These are phyloP conservation scores for Dioctria linearis DNA, from an alignment of 2,888 invertebrate species.

Conservation along the genomic window DNA sequence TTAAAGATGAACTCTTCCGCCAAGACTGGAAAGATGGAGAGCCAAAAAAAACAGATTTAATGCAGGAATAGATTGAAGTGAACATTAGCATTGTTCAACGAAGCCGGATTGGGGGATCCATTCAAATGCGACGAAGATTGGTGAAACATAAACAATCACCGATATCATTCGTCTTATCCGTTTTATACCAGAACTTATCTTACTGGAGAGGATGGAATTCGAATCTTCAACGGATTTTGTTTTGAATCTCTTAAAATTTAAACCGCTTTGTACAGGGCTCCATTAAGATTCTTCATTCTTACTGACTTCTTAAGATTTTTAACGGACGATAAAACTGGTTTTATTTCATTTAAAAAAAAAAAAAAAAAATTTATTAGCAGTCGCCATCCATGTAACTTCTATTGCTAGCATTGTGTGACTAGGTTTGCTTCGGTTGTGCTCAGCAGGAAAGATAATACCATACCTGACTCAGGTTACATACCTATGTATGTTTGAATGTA, in stretches of 20 bases:
- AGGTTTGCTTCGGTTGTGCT: conserved; percentile 11
- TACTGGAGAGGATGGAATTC: conserved; percentile 15
- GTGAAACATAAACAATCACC: background rate
- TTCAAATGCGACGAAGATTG: background rate
- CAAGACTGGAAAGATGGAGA: background rate
- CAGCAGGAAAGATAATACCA: conserved; percentile 26
- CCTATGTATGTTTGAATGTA: too few species aligned
- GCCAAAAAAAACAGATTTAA: background rate
- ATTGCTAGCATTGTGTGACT: conserved; percentile 36
- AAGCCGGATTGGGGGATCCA: background rate
- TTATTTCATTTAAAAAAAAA: conserved; percentile 13
- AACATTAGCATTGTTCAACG: conserved; percentile 8
- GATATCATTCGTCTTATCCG: conserved; percentile 24
- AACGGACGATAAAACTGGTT: conserved; percentile 38
- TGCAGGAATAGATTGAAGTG: conserved; percentile 25
- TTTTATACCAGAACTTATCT: too few species aligned
- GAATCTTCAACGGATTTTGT: conserved; percentile 32
- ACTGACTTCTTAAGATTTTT: conserved; percentile 10
- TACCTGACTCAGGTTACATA: conserved; percentile 21
- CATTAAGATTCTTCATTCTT: background rate
- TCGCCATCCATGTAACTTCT: conserved; percentile 21
- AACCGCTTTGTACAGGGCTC: background rate
- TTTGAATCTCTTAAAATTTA: conserved; percentile 18
- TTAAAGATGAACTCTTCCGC: conserved; percentile 12
- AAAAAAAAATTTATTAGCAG: conserved; percentile 23